phyloP scores from a whole-genome alignment of 2,888 invertebrate species.

The Phrixothrix hirtus region DNA sequence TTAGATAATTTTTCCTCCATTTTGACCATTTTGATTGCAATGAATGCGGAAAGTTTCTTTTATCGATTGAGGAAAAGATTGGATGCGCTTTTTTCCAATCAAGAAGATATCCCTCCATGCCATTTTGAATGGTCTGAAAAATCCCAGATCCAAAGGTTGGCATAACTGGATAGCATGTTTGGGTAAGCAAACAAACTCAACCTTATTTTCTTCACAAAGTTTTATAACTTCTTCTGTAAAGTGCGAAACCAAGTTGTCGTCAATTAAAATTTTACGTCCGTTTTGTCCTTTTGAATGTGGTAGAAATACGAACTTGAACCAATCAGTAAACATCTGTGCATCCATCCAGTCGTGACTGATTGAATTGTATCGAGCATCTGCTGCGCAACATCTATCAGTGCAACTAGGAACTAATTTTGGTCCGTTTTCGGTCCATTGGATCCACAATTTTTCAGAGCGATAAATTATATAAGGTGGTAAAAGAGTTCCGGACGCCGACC shows the following conservation, averaged over 20 bases:
- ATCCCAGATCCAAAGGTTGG: slow-evolving; percentile 38
- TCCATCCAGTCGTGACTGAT: slow-evolving; percentile 34
- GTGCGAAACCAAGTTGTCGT: slow-evolving; percentile 39
- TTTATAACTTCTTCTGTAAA: slow-evolving; percentile 20
- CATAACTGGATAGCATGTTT: slow-evolving; percentile 40
- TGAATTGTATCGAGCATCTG: slow-evolving; percentile 30
- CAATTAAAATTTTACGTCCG: slow-evolving; percentile 44
- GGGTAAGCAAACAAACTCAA: slow-evolving; percentile 42
- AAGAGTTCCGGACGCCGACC: slow-evolving; percentile 14
- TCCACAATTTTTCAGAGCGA: slow-evolving; percentile 19
- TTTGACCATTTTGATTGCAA: background rate
- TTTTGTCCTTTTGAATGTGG: no score
- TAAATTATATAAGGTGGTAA: slow-evolving; percentile 24
- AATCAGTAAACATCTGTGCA: slow-evolving; percentile 39
- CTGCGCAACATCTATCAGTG: slow-evolving; percentile 37
- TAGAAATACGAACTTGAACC: slow-evolving; percentile 30
- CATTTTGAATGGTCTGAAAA: slow-evolving; percentile 39
- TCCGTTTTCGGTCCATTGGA: slow-evolving; percentile 12
- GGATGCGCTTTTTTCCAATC: slow-evolving; percentile 4
- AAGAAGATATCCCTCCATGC: slow-evolving; percentile 32
- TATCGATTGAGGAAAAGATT: slow-evolving; percentile 1
- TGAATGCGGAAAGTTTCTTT: slow-evolving; percentile 7
- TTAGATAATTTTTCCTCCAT: slow-evolving; percentile 2
- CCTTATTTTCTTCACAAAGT: slow-evolving; percentile 43
- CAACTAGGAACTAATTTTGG: slow-evolving; percentile 34